Evolutionary conservation across 1,140 invertebrate species (phyloP).

Genomic region (Oryctes rhinoceros): DNA sequence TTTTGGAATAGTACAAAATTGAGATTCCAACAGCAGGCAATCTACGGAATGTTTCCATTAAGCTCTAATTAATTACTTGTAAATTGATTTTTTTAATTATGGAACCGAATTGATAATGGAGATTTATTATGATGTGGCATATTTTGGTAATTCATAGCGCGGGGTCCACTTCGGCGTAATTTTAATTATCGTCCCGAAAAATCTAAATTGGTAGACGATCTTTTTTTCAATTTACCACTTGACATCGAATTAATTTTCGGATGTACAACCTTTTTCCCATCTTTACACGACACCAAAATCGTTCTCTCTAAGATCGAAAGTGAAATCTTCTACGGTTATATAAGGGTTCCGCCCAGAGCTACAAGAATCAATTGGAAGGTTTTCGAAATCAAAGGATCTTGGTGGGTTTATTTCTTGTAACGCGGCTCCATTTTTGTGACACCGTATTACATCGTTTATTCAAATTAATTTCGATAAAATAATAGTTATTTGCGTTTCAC

Average conservation of each 20-base stretch:
- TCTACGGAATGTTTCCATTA: slow-evolving; percentile 3
- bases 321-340: too few species aligned
- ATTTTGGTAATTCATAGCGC: background rate
- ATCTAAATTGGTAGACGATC: slow-evolving; percentile 12
- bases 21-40: background rate
- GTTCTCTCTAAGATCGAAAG: background rate
- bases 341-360: too few species aligned
- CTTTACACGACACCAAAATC: background rate
- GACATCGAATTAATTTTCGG: background rate
- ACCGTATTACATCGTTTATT: too few species aligned
- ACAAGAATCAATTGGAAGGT: too few species aligned
- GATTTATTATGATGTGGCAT: slow-evolving; percentile 22
- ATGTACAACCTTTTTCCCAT: background rate
- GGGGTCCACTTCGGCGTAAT: background rate
- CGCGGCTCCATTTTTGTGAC: too few species aligned
- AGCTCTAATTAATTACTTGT: slow-evolving; percentile 3
- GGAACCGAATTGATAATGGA: slow-evolving; percentile 12
- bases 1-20: background rate
- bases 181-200: slow-evolving; percentile 4
- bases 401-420: too few species aligned
- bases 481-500: too few species aligned
- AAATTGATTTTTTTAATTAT: slow-evolving; percentile 20
- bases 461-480: too few species aligned
- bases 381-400: too few species aligned
- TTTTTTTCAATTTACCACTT: slow-evolving; percentile 8